Evolutionary conservation across 1,140 invertebrate genomes (phyloP), one percentile per base, ranked within the genome.

Genomic region (Drosophila novamexicana): DNA sequence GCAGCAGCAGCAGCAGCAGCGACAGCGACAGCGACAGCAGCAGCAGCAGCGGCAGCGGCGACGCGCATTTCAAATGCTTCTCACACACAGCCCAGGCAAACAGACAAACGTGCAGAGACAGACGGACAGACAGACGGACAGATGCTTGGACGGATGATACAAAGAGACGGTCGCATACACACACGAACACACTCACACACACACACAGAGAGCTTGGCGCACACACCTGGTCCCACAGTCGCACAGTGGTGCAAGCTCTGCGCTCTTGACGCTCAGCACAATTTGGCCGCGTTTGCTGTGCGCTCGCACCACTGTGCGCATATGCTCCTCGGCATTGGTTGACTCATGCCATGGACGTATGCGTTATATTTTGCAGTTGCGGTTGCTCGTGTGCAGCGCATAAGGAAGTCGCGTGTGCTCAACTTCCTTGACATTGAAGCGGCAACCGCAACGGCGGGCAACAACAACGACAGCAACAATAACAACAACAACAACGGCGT

Each of bases 391-490:
- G 74, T 78, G 72, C 50, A 77, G 54, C 47, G 62, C 77, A 84
- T 82, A 80, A 84, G 82, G 82, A 86, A 86, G 82, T 86, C 50
- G 56, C 75, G 59, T 69, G 57, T 56, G 76, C 61, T 72, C 77
- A 86, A 88, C 83, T 88, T 88, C 83, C 83, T 88, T 88, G 83
- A 88, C 83, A 88, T 88, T 88, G 83, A 88, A 88, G 83, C 79
- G 42, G 57, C 70, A 39, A 34, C 50, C 40, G n/a, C 71, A 49
- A 9, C 69, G n/a, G 9, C 65, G 37, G 14, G 6, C 44, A 53
- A 9, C 67, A 44, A 2, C 56, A 42, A 5, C 54, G 40, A 7
- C 44, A 40, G 6, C 64, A 49, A n/a, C 52, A 39, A 6, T 54
- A 58, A 7, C 54, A 14, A 22, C 54, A 39, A 16, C 45, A 59